Evolutionary conservation across 2,113 vertebrate genomes (phyloP), one percentile per base, ranked within the genome.

Genomic region (Zingel zingel): DNA sequence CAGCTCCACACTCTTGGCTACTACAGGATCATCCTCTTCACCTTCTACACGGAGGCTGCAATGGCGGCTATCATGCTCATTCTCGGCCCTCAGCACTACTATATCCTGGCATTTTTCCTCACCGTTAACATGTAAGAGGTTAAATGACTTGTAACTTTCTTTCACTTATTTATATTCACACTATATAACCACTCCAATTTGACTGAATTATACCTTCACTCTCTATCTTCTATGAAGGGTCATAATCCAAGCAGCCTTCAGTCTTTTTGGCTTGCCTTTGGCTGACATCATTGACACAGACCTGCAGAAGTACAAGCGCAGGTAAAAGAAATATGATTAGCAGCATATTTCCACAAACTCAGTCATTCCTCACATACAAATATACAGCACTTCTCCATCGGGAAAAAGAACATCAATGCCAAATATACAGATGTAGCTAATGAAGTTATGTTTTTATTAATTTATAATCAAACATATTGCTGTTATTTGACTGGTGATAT

Each of bases 281-380:
- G 96, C 96, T 85, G 98, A 98, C 88, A 96, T 98, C 85, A 90
- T 97, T 8, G 96, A 98, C 90, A 94, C 92, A 63, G 97, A 98
- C 92, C 81, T 97, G 77, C 91, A 96, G 71, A 97, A 93, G 79
- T 93, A 97, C 93, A 96, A 96, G 51, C 91, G 94, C 88, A 96
- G 96, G 97, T 98, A 94, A 77, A 45, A 4, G 3, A 27, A 21
- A 10, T 2, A 16, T 10, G 6, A 61, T 53, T 27, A 43, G 51
- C n/a, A 59, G 15, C 13, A n/a, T 27, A 27, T 4, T 62, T 27
- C 1, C 5, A 39, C 15, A 27, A 36, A 39, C 39, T 5, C 4
- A 10, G 30, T 47, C 21, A 54, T 47, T 14, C n/a, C 15, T 76
- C 1, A 23, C 4, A 15, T 47, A 18, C 14, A 45, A 18, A 51